phyloP scores from a whole-genome alignment of 1,140 invertebrate species.

The Drosophila kanapiae region DNA sequence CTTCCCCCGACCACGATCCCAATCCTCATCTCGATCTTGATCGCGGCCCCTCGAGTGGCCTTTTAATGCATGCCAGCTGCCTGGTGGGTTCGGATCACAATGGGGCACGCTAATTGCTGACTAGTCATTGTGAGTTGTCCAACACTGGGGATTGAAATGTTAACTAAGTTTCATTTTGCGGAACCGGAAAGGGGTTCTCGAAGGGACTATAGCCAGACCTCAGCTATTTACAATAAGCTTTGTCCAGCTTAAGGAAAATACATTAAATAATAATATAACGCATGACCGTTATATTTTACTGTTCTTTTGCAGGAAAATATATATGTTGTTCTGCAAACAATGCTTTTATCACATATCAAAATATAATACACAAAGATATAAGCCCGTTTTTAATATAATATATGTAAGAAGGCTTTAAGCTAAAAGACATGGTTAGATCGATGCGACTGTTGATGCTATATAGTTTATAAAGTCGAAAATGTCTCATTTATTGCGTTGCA shows the following conservation, averaged over 20 bases:
- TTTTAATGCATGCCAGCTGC: slow-evolving; percentile 51
- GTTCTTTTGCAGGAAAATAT: too few species aligned
- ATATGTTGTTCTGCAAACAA: not conserved
- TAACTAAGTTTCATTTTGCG: slow-evolving; percentile 24
- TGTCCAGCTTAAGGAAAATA: not conserved
- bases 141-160: slow-evolving; percentile 38
- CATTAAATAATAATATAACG: not conserved
- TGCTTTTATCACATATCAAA: not conserved
- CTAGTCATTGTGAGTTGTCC: slow-evolving; percentile 66
- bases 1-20: slow-evolving; percentile 14
- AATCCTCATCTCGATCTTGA: slow-evolving; percentile 47
- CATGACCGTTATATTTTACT: not conserved
- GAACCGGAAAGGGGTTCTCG: not conserved
- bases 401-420: too few species aligned
- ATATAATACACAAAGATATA: not conserved
- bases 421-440: too few species aligned
- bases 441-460: too few species aligned
- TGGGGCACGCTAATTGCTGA: slow-evolving; percentile 72
- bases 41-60: slow-evolving; percentile 45
- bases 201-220: not conserved
- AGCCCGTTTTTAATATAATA: not conserved
- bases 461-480: too few species aligned
- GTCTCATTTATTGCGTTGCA: too few species aligned
- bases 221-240: not conserved
- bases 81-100: slow-evolving; percentile 54